Evolutionary conservation across 2,888 invertebrate genomes (phyloP), one percentile per base, ranked within the genome.

Genomic region (Pimpla rufipes): DNA sequence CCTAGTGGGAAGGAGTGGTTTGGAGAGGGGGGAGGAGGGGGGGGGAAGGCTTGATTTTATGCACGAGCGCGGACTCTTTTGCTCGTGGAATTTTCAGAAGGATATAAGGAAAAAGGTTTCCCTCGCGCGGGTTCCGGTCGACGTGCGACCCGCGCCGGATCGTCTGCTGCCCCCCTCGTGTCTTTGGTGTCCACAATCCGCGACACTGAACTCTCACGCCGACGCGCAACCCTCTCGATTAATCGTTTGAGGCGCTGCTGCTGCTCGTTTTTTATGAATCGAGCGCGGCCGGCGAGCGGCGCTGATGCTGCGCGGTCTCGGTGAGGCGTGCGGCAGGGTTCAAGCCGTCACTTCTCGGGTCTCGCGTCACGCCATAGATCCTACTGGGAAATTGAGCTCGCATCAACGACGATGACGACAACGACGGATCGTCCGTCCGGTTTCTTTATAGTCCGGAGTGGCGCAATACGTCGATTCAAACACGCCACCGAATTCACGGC

Each of bases 341-440:
- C 29, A 29, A 5, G 29, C 5, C n/a, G n/a, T 29, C 29, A 3
- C 29, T 5, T 29, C 29, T 29, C 29, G 29, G 29, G 10, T 35
- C 16, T 18, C 21, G 37, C 7, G 52, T 13, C 37, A 37, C 68
- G 37, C 52, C 7, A 8, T 35, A 50, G 57, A 35, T 57, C 57
- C 29, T 67, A 29, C 16, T 18, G 13, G 18, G 50, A 52, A 35
- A 52, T 50, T 68, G 52, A 40, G 21, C 68, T 68, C 68, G 50
- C 68, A 21, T 68, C 57, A 57, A 35, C 21, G 50, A 40, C 52
- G 52, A 68, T 37, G 13, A 52, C 68, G 68, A 52, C 37, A 35
- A 57, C 3, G 35, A 37, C 37, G 52, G 10, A 68, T 68, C 18
- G 50, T 40, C 37, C 18, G 35, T 52, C 29, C 29, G 29, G 2